Evolutionary conservation across 2,888 invertebrate genomes (phyloP).

Genomic region (Drosophila meridiana): DNA sequence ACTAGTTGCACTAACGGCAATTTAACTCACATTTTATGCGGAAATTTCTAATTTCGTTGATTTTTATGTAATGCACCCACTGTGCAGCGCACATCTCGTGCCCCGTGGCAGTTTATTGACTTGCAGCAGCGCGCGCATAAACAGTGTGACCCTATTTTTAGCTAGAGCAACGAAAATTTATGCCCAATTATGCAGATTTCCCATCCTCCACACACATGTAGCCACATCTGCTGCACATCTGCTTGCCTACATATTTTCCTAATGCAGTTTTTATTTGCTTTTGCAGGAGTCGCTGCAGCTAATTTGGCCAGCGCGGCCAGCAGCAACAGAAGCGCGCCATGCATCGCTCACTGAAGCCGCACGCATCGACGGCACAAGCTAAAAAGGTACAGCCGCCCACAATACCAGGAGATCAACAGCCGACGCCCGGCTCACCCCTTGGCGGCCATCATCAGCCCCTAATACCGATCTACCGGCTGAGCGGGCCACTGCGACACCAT

Average conservation of each 20-base stretch:
- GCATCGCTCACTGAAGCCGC: conserved; percentile 93
- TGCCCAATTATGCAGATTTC: conserved; percentile 78
- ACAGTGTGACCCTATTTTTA: conserved; percentile 78
- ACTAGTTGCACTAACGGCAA: not conserved
- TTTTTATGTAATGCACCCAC: conserved; percentile 16
- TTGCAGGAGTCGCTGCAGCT: conserved; percentile 63
- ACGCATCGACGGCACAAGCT: conserved; percentile 94
- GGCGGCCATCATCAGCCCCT: conserved; percentile 72
- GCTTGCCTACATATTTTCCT: conserved; percentile 34
- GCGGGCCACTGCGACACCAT: conserved; percentile 79
- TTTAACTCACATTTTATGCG: not conserved
- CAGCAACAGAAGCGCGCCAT: conserved; percentile 87
- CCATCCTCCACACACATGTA: conserved; percentile 23
- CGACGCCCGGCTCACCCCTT: conserved; percentile 53
- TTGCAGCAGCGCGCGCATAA: conserved; percentile 58
- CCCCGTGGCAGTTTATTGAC: conserved; percentile 69
- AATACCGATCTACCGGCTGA: conserved; percentile 80
- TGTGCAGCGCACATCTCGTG: conserved; percentile 42
- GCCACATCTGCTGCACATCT: conserved; percentile 57
- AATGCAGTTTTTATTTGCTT: conserved; percentile 41
- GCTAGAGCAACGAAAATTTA: conserved; percentile 60
- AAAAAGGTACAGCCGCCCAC: conserved; percentile 96
- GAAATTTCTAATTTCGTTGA: not conserved
- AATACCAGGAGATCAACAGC: conserved; percentile 90
- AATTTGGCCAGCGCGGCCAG: conserved; percentile 83